Evolutionary conservation across 1,140 invertebrate species (phyloP).

Genomic region (Trichonephila clavipes): DNA sequence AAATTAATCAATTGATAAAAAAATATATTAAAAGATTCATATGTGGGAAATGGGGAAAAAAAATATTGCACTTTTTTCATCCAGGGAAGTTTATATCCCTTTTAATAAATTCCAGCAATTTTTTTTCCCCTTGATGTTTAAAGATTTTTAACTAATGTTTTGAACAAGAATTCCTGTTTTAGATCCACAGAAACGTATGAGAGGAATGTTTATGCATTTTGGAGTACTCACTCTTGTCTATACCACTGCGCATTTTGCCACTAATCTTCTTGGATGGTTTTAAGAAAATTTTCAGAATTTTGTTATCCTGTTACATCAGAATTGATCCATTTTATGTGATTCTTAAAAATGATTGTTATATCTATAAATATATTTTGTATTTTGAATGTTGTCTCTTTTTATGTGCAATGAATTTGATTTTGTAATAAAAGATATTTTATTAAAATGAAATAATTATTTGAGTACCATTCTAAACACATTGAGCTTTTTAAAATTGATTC

Average conservation of each 20-base stretch:
- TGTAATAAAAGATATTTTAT: not conserved
- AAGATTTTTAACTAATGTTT: no score
- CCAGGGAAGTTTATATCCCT: no score
- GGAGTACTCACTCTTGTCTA: conserved; percentile 80
- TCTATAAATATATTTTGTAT: not conserved
- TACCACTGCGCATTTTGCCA: conserved; percentile 80
- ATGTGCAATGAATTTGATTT: not conserved
- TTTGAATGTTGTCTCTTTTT: not conserved
- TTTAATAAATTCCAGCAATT: no score
- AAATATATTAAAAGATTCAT: no score
- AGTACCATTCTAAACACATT: no score
- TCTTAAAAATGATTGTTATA: not conserved
- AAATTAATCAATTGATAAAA: no score
- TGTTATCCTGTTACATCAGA: not conserved
- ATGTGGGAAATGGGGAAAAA: no score
- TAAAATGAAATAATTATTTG: no score
- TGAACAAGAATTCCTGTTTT: conserved; percentile 73
- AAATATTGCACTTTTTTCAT: no score
- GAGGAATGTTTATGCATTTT: conserved; percentile 81
- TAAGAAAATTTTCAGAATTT: conserved; percentile 54
- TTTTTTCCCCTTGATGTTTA: no score
- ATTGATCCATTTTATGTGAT: conserved; percentile 3
- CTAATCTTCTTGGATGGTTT: conserved; percentile 79
- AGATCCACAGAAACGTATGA: conserved; percentile 81
- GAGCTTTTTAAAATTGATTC: no score